Percentiles rank a stretch among this genome's conserved stretches.
phyloP scores from a whole-genome alignment of 2,113 vertebrate species.

The Strigops habroptila region DNA sequence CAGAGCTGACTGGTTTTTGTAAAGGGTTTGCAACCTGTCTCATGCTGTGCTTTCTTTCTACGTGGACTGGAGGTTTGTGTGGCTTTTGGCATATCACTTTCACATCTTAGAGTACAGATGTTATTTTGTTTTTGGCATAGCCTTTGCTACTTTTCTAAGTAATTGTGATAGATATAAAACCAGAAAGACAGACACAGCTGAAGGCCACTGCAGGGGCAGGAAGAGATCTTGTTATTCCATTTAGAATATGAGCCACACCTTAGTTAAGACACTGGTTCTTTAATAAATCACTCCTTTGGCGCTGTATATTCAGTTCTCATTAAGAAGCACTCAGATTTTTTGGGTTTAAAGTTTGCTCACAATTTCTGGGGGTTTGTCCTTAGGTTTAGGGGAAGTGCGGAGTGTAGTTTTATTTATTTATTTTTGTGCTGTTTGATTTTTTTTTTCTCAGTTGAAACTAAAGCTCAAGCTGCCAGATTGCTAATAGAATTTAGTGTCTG shows the following conservation, averaged over 20 bases:
- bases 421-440: accelerated
- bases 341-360: background rate
- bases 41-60: background rate
- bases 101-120: background rate
- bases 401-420: accelerated
- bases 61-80: background rate
- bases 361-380: background rate
- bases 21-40: background rate
- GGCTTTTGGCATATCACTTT: background rate
- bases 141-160: background rate
- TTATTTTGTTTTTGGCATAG: background rate
- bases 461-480: background rate
- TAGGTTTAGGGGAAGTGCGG: background rate
- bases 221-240: background rate
- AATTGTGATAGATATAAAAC: background rate
- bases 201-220: background rate
- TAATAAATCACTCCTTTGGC: background rate
- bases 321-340: slow-evolving; percentile 10
- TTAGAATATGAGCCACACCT: background rate
- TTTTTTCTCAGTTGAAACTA: background rate
- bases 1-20: background rate
- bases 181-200: background rate
- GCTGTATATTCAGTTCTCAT: slow-evolving; percentile 12
- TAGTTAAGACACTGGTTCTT: background rate
- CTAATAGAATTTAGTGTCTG: slow-evolving; percentile 42